Percentiles rank a stretch among this genome's conserved stretches.
phyloP scores from a whole-genome alignment of 1,140 invertebrate genomes.

The Euwallacea fornicatus region DNA sequence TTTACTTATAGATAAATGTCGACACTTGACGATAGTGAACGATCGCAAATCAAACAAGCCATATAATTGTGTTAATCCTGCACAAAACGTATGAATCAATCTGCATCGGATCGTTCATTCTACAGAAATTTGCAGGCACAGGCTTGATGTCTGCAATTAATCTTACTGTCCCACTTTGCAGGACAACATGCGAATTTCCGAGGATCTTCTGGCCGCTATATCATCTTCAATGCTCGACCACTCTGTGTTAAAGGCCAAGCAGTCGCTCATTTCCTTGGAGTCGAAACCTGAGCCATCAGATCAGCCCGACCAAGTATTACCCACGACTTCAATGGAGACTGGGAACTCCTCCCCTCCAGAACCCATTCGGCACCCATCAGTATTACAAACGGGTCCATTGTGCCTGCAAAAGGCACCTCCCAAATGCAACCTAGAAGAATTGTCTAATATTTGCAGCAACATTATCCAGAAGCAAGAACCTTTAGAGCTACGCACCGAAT shows the following conservation, averaged over 20 bases:
- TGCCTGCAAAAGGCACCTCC: slow-evolving; percentile 11
- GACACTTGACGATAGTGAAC: too few species aligned
- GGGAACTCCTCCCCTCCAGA: neutral
- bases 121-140: too few species aligned
- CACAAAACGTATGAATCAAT: too few species aligned
- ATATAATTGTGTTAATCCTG: too few species aligned
- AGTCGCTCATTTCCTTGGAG: neutral
- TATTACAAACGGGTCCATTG: slow-evolving; percentile 22
- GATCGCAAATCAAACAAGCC: too few species aligned
- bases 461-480: slow-evolving; percentile 1
- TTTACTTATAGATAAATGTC: too few species aligned
- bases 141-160: too few species aligned
- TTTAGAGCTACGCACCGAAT: slow-evolving; percentile 8
- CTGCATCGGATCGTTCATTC: too few species aligned
- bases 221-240: slow-evolving; percentile 10
- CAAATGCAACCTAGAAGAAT: neutral
- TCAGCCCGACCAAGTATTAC: neutral
- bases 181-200: slow-evolving; percentile 46
- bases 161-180: slow-evolving; percentile 30
- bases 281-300: neutral
- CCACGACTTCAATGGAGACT: neutral
- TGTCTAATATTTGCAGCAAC: slow-evolving; percentile 11
- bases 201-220: slow-evolving; percentile 41
- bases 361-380: slow-evolving; percentile 9
- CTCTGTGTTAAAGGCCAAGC: neutral